Evolutionary conservation across 1,140 invertebrate species (phyloP).

Genomic region (Drosophila kepulauana): DNA sequence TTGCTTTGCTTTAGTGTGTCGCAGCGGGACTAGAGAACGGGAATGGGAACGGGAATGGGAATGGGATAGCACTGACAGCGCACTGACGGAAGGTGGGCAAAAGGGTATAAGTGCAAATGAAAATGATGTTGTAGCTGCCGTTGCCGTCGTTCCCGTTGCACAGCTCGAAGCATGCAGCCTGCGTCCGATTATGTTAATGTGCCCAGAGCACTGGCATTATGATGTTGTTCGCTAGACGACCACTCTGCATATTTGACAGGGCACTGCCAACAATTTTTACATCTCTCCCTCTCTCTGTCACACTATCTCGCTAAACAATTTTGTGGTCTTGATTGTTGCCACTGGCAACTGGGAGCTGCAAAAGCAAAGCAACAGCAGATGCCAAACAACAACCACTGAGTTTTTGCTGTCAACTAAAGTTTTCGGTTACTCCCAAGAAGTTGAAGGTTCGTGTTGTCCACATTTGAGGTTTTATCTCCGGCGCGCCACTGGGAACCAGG

Average conservation of each 20-base stretch:
- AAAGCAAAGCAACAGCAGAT: constrained; percentile 4
- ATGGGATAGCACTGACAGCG: no score
- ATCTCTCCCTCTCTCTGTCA: background rate
- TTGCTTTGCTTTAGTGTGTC: background rate
- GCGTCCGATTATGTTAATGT: constrained; percentile 79
- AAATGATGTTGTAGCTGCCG: constrained; percentile 72
- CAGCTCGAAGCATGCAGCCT: constrained; percentile 52
- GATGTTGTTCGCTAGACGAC: constrained; percentile 71
- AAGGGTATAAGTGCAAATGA: constrained; percentile 56
- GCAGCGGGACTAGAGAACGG: background rate
- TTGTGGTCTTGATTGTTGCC: constrained; percentile 38
- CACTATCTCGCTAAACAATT: constrained; percentile 18
- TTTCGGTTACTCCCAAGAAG: constrained; percentile 21
- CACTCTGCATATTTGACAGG: constrained; percentile 74
- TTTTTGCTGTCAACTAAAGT: constrained; percentile 5
- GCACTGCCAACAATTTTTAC: constrained; percentile 26
- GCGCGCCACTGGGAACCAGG: background rate
- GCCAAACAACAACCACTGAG: constrained; percentile 3
- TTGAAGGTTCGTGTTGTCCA: background rate
- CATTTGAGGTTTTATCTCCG: background rate
- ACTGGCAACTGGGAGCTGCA: constrained; percentile 12
- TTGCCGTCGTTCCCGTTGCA: constrained; percentile 59
- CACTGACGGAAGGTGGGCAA: no score
- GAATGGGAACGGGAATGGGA: no score
- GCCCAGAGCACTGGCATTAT: constrained; percentile 74